Evolutionary conservation across 2,888 invertebrate species (phyloP), one percentile per base, ranked within the genome.

Genomic region (Podotricha telesiphe): DNA sequence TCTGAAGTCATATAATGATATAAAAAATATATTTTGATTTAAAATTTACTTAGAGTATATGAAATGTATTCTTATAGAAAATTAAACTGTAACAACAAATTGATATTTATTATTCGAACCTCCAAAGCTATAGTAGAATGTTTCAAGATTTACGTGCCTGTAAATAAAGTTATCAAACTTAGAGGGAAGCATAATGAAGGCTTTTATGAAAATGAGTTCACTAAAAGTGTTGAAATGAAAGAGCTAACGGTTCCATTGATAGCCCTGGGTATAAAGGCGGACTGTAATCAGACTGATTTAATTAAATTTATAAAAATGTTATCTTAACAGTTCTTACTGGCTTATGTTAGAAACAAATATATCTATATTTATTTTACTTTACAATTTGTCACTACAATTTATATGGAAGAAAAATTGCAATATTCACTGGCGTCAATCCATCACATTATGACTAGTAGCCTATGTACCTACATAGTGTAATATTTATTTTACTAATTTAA

Each of bases 81-180:
- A 22, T 59, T 22, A 11, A 45, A 45, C 6, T 42, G 11, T 45
- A 45, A 45, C 17, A 42, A 45, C 45, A 45, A 45, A 59, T 55
- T 55, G 17, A 55, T 28, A 22, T 59, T 22, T 59, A 59, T 59
- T 28, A 45, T 59, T 45, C 45, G 45, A 59, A 45, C 45, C 17
- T 53, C n/a, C 42, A 22, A 42, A n/a, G 15, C 58, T 59, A 59
- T 59, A 45, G 45, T 59, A 28, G 45, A 45, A 59, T 59, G 28
- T 59, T 59, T 45, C 17, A 45, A 59, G 59, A 59, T 59, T 59
- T 59, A 59, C 59, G 59, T 59, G 22, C 45, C 59, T 45, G 59
- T 59, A 59, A 59, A 59, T 59, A 59, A 62, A 62, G 34, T 62
- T 62, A 62, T 62, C 50, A 62, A 50, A 48, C 62, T 62, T 62